phyloP scores from a whole-genome alignment of 2,888 invertebrate genomes.

The Schizotus pectinicornis region DNA sequence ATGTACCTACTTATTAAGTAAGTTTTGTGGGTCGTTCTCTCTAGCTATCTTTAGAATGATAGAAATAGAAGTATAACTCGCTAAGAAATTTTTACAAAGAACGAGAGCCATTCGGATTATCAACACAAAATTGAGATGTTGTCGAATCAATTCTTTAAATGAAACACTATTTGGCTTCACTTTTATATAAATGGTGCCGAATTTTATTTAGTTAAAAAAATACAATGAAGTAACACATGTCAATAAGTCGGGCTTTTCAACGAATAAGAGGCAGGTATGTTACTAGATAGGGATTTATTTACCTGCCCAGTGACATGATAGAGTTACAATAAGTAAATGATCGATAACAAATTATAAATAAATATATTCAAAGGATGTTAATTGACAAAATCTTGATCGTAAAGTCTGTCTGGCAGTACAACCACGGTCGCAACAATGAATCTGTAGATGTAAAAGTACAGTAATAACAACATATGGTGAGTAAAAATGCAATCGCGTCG shows the following conservation, averaged over 20 bases:
- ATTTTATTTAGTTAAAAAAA: conserved; percentile 22
- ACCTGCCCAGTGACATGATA: conserved; percentile 47
- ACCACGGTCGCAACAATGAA: conserved; percentile 48
- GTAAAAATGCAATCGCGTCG: conserved; percentile 41
- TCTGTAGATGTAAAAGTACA: conserved; percentile 45
- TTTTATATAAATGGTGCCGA: conserved; percentile 18
- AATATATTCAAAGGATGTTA: conserved; percentile 43
- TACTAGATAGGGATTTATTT: conserved; percentile 49
- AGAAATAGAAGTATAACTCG: conserved; percentile 1
- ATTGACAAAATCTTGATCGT: conserved; percentile 34
- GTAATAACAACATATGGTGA: conserved; percentile 26
- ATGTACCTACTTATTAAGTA: conserved; percentile 42
- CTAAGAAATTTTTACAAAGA: too few relatives aligned
- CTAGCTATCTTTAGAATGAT: conserved; percentile 35
- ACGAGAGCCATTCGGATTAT: too few relatives aligned
- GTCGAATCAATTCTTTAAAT: background rate
- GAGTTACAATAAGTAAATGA: conserved; percentile 30
- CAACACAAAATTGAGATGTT: background rate
- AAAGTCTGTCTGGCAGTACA: conserved; percentile 53
- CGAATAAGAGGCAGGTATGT: conserved; percentile 43
- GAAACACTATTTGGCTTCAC: conserved; percentile 8
- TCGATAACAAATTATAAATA: conserved; percentile 46
- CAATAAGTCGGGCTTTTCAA: background rate
- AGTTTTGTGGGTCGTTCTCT: conserved; percentile 15
- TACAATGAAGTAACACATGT: conserved; percentile 10